A percentile compares a stretch with the other conserved stretches of the same genome.
phyloP scores from a whole-genome alignment of 1,140 invertebrate species.

The Hypsibius dujardini region DNA sequence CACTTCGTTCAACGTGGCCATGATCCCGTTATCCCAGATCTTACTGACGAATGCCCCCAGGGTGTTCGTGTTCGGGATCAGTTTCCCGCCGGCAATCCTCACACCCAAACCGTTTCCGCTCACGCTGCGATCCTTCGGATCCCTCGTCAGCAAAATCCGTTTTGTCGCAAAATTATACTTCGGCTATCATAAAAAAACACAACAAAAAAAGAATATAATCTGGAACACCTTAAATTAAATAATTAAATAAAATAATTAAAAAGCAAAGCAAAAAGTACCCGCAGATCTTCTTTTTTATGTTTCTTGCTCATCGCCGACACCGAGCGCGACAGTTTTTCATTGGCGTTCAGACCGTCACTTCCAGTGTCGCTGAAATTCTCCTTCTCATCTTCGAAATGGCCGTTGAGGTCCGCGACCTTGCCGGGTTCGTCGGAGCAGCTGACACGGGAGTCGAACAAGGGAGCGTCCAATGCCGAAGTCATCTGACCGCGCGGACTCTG shows the following conservation, averaged over 20 bases:
- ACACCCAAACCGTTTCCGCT: slow-evolving; percentile 42
- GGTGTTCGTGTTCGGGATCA: slow-evolving; percentile 36
- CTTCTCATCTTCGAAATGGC: not conserved
- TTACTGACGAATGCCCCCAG: slow-evolving; percentile 42
- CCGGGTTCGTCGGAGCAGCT: not conserved
- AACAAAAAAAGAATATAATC: not conserved
- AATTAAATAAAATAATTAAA: too few species aligned
- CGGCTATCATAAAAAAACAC: slow-evolving; percentile 18
- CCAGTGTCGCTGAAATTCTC: slow-evolving; percentile 1
- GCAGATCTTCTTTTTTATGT: not conserved
- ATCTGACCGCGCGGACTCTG: not conserved
- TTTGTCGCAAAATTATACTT: slow-evolving; percentile 36
- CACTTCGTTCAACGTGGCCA: slow-evolving; percentile 42
- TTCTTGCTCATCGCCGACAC: not conserved
- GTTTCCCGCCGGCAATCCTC: slow-evolving; percentile 44
- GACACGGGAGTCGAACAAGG: slow-evolving; percentile 2
- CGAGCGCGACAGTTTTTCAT: slow-evolving; percentile 3
- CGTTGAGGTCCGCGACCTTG: not conserved
- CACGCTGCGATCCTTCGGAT: slow-evolving; percentile 41
- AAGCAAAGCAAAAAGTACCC: not conserved
- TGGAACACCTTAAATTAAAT: not conserved
- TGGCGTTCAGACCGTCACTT: not conserved
- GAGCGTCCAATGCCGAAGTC: not conserved
- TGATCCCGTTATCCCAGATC: slow-evolving; percentile 39
- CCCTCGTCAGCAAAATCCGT: slow-evolving; percentile 41